A percentile compares a stretch with the other conserved stretches of the same genome.
phyloP scores from a whole-genome alignment of 2,888 invertebrate genomes.

The Melikaiella ostensackeni region DNA sequence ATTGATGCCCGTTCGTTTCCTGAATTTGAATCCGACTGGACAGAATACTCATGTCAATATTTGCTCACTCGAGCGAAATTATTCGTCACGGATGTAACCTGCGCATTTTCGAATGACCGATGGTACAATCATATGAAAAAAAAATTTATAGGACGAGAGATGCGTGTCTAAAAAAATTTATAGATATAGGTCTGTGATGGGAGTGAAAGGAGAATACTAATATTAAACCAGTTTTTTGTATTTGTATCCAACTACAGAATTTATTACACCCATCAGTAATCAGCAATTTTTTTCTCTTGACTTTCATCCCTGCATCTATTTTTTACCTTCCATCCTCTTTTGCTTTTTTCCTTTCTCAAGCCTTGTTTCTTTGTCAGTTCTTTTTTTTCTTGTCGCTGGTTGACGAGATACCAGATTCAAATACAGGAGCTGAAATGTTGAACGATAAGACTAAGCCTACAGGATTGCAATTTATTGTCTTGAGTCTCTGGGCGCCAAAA shows the following conservation, averaged over 20 bases:
- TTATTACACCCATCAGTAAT: not conserved
- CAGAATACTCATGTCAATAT: conserved; percentile 37
- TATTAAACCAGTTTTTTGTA: not conserved
- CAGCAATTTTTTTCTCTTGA: not conserved
- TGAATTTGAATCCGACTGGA: conserved; percentile 37
- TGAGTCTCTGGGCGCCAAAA: conserved; percentile 2
- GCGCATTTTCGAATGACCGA: conserved; percentile 32
- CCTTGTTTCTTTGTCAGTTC: no score
- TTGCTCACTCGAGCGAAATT: conserved; percentile 35
- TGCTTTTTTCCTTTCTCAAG: not conserved
- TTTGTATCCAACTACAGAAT: not conserved
- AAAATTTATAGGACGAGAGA: not conserved
- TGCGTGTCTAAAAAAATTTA: not conserved
- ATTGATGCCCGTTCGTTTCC: conserved; percentile 33
- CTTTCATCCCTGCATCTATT: not conserved
- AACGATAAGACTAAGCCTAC: conserved; percentile 19
- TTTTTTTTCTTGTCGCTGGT: not conserved
- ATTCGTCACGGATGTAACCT: conserved; percentile 31
- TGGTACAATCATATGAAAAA: not conserved
- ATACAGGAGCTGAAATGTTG: conserved; percentile 20
- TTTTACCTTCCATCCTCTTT: not conserved
- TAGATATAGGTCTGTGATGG: not conserved
- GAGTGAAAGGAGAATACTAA: not conserved
- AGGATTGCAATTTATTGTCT: conserved; percentile 29
- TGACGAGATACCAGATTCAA: conserved; percentile 3